Evolutionary conservation across 53 echinoderm and acorn worm genomes (phyloP).

Genomic region (Stichopus horrens): DNA sequence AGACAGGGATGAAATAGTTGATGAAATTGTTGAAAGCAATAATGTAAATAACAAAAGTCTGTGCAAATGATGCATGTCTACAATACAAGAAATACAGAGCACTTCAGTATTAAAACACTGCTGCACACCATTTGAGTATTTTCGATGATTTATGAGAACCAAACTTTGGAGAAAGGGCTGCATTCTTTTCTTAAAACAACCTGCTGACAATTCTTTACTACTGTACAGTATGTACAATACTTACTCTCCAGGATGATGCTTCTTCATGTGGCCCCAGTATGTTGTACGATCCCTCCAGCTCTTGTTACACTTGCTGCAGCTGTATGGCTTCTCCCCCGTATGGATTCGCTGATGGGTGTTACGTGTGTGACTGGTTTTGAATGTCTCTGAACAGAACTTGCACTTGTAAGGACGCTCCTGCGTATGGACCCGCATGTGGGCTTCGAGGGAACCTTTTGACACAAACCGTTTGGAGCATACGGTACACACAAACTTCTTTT

Average conservation of each 20-base stretch:
- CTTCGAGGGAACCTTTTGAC: constrained; percentile 23
- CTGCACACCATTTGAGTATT: too few relatives aligned
- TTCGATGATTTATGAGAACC: too few relatives aligned
- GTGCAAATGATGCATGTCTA: too few relatives aligned
- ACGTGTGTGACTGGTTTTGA: constrained; percentile 15
- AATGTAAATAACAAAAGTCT: too few relatives aligned
- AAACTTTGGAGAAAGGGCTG: too few relatives aligned
- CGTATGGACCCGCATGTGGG: constrained; percentile 26
- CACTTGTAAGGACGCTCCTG: constrained; percentile 39
- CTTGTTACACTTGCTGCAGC: constrained; percentile 26
- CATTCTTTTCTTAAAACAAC: too few relatives aligned
- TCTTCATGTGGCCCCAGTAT: constrained; percentile 47
- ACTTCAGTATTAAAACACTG: too few relatives aligned
- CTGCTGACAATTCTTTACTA: too few relatives aligned
- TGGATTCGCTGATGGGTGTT: constrained; percentile 27
- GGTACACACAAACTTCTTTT: constrained; percentile 12
- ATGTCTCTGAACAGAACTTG: constrained; percentile 12
- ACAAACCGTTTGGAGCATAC: constrained; percentile 6
- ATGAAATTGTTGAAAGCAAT: too few relatives aligned
- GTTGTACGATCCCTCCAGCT: constrained; percentile 43
- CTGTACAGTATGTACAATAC: background rate
- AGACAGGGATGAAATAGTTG: too few relatives aligned
- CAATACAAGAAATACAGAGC: too few relatives aligned
- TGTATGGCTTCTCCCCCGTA: constrained; percentile 42
- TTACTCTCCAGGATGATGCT: constrained; percentile 49